These are phyloP conservation scores for Xanthia icteritia DNA, from an alignment of 2,888 invertebrate species.

Conservation along the genomic window DNA sequence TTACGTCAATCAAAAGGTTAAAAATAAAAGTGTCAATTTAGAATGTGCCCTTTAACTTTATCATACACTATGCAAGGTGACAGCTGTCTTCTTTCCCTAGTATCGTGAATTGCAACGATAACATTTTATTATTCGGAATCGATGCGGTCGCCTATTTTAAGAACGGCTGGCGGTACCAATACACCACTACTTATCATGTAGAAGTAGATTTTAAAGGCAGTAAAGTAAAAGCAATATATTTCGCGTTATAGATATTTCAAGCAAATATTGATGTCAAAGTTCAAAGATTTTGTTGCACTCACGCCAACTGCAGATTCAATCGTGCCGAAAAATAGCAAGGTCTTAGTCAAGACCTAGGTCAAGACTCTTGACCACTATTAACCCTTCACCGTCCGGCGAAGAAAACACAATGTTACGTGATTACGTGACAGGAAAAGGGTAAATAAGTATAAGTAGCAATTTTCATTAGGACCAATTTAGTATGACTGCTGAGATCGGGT, in stretches of 20 bases:
- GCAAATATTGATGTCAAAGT: neutral
- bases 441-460: neutral
- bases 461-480: neutral
- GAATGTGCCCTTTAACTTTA: too few relatives aligned
- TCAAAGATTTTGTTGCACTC: neutral
- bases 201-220: neutral
- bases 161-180: constrained; percentile 30
- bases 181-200: neutral
- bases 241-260: neutral
- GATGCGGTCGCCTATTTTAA: constrained; percentile 56
- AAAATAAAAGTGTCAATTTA: too few relatives aligned
- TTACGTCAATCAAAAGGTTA: too few relatives aligned
- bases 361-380: neutral
- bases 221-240: neutral
- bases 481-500: neutral
- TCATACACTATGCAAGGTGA: too few relatives aligned
- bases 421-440: neutral
- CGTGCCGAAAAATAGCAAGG: neutral
- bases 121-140: constrained; percentile 48
- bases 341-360: neutral
- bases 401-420: neutral
- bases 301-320: neutral
- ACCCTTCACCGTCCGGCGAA: too few relatives aligned
- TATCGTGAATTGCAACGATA: constrained; percentile 36
- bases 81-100: constrained; percentile 37